Percentiles rank a stretch among this genome's conserved stretches.
Evolutionary conservation across 2,888 invertebrate species (phyloP).

Genomic region (Caenorhabditis panamensis): DNA sequence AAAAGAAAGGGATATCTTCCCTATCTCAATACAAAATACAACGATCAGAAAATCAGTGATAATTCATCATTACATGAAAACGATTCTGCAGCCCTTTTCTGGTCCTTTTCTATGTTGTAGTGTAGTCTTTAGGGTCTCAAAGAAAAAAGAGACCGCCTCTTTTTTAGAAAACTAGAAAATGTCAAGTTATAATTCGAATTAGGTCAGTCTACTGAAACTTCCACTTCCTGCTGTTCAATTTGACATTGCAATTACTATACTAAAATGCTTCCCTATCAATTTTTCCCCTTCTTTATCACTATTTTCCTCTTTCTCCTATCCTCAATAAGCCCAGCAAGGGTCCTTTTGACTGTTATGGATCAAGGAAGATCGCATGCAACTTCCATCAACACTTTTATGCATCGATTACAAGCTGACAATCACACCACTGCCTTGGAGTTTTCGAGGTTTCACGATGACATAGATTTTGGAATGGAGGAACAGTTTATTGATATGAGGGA

Average conservation of each 20-base stretch:
- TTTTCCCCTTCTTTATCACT: too few species aligned
- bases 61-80: neutral
- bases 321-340: too few species aligned
- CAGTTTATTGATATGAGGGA: constrained; percentile 36
- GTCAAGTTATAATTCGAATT: too few species aligned
- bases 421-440: constrained; percentile 42
- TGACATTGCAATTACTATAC: too few species aligned
- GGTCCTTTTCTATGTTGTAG: constrained; percentile 33
- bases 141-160: too few species aligned
- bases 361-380: constrained; percentile 54
- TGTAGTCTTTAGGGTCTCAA: constrained; percentile 23
- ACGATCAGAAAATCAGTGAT: neutral
- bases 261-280: too few species aligned
- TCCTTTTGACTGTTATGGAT: constrained; percentile 46
- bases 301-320: constrained; percentile 1
- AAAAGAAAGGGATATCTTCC: too few species aligned
- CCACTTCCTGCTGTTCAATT: too few species aligned
- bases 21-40: constrained; percentile 30
- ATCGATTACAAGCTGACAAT: constrained; percentile 51
- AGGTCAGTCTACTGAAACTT: too few species aligned
- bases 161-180: too few species aligned
- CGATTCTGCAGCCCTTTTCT: constrained; percentile 2
- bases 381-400: constrained; percentile 49
- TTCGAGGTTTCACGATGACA: constrained; percentile 32
- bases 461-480: constrained; percentile 52